Conservation (phyloP, 2,888 invertebrate genomes). For the Drosophila barbarae region DNA sequence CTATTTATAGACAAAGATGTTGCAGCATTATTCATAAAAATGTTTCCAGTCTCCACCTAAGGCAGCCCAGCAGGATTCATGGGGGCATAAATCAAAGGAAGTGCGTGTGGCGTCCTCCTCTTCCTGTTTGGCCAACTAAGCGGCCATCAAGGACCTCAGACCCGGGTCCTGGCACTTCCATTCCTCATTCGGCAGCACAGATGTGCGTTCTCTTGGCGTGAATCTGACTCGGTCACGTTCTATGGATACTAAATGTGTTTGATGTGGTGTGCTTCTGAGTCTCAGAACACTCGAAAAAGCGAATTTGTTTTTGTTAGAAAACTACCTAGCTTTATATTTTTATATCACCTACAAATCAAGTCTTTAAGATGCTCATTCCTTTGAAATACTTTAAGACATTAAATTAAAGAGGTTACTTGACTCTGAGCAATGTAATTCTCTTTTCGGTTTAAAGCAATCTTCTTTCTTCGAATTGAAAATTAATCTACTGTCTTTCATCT, state of each 20-base stretch:
- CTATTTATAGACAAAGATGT: conserved; percentile 63
- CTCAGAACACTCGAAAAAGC: background rate
- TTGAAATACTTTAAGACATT: background rate
- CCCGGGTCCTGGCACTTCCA: background rate
- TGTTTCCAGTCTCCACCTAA: conserved; percentile 30
- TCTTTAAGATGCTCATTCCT: background rate
- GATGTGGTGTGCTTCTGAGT: conserved; percentile 2
- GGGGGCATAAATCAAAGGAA: conserved; percentile 54
- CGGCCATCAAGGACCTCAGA: conserved; percentile 38
- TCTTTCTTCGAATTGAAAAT: background rate
- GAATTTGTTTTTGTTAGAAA: background rate
- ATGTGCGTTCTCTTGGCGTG: conserved; percentile 31
- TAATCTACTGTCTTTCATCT: background rate
- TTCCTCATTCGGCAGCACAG: conserved; percentile 13
- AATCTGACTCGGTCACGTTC: conserved; percentile 47
- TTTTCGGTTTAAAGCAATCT: background rate
- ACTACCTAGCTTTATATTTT: background rate
- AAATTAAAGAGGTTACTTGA: background rate
- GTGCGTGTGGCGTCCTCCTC: conserved; percentile 30
- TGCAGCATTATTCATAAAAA: conserved; percentile 66
- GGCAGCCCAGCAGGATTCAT: conserved; percentile 40
- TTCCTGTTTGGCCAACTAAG: conserved; percentile 43
- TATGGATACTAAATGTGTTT: conserved; percentile 15
- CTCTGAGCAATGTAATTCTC: background rate
- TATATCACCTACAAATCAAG: background rate